Percentiles rank a stretch among this genome's conserved stretches.
phyloP scores from a whole-genome alignment of 2,113 vertebrate genomes.

The Carassius gibelio region DNA sequence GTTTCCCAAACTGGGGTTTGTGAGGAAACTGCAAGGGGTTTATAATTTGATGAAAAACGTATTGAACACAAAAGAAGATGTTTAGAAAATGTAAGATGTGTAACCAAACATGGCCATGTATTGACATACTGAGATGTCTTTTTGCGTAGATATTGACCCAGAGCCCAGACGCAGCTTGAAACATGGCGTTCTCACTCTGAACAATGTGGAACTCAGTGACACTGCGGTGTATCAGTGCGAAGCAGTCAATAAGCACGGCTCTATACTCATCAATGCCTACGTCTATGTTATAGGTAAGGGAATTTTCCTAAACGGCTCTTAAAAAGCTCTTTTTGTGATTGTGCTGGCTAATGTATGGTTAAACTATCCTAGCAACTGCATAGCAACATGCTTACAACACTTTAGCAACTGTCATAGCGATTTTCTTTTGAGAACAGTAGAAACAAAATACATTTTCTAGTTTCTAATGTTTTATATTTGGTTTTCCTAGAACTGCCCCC shows the following conservation, averaged over 20 bases:
- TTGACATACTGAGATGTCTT: background rate
- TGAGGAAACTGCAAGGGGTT: background rate
- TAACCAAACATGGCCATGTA: background rate
- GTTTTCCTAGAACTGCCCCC: constrained; percentile 79
- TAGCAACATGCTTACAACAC: background rate
- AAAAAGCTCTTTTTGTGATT: background rate
- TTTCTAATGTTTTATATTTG: background rate
- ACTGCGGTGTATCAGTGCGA: constrained; percentile 87
- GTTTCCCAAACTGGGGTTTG: background rate
- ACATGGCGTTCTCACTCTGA: constrained; percentile 73
- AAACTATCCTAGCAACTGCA: background rate
- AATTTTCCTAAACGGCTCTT: background rate
- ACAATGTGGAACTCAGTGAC: constrained; percentile 75
- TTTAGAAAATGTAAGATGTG: no score
- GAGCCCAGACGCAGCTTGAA: constrained; percentile 74
- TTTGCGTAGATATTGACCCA: constrained; percentile 67
- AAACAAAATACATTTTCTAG: background rate
- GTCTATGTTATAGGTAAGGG: constrained; percentile 83
- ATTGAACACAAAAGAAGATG: no score
- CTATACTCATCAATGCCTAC: constrained; percentile 81
- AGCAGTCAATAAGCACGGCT: constrained; percentile 83
- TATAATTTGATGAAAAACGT: background rate
- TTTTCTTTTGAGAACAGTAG: background rate
- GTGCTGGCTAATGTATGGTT: background rate
- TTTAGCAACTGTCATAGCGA: background rate